phyloP scores from a whole-genome alignment of 2,113 vertebrate genomes.

The Prunella himalayana region DNA sequence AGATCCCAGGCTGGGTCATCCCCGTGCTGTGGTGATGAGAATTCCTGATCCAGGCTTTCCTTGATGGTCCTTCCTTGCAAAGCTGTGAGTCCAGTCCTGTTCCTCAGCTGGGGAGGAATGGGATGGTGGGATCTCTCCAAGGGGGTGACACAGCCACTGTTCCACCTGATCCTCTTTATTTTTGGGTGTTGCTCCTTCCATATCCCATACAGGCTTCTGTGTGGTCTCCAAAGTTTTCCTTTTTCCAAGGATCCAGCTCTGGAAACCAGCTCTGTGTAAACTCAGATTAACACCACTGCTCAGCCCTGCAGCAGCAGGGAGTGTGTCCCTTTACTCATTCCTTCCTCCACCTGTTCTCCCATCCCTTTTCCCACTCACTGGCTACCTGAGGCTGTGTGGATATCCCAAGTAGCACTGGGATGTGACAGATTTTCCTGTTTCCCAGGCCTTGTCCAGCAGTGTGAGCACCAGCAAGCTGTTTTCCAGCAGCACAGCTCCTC shows the following conservation, averaged over 20 bases:
- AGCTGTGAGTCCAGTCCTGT: neutral
- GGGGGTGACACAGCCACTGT: neutral
- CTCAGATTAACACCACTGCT: neutral
- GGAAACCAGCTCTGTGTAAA: neutral
- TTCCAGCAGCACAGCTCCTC: constrained; percentile 95
- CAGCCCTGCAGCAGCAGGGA: neutral
- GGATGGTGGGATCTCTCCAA: rapidly evolving
- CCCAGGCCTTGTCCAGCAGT: constrained; percentile 92
- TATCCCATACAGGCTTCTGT: rapidly evolving
- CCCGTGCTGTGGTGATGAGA: rapidly evolving
- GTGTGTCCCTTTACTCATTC: neutral
- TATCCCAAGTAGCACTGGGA: rapidly evolving
- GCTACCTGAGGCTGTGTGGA: rapidly evolving
- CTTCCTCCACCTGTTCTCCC: neutral
- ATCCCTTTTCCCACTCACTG: neutral
- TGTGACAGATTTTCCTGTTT: neutral
- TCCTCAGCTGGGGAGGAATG: neutral
- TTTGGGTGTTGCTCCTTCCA: neutral
- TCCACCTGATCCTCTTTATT: neutral
- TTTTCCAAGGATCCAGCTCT: neutral
- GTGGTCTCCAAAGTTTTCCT: neutral
- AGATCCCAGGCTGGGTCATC: neutral
- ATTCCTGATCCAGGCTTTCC: neutral
- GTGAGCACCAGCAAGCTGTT: constrained; percentile 98
- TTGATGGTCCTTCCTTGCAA: neutral